Evolutionary conservation across 2,888 invertebrate species (phyloP).

Genomic region (Acronicta alni): DNA sequence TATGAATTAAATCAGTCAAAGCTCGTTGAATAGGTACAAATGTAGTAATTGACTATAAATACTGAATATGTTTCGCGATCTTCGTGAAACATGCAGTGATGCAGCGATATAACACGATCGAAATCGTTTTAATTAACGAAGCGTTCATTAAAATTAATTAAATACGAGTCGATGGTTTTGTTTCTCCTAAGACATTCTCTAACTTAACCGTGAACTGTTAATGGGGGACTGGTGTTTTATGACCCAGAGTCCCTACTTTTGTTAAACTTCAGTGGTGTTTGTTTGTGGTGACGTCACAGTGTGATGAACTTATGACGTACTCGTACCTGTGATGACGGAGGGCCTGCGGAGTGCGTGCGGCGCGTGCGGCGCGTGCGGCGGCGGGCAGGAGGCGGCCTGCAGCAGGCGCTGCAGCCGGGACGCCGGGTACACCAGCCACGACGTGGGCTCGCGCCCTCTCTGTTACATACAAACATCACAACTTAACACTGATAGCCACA

Average conservation of each 20-base stretch:
- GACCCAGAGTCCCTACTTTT: too few species aligned
- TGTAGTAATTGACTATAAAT: slow-evolving; percentile 22
- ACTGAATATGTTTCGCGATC: slow-evolving; percentile 5
- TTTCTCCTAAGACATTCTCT: neutral
- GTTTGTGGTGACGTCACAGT: neutral
- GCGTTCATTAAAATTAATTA: slow-evolving; percentile 7
- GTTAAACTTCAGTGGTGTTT: too few species aligned
- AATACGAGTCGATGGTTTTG: too few species aligned
- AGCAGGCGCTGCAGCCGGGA: slow-evolving; percentile 71
- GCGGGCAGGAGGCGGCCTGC: slow-evolving; percentile 60
- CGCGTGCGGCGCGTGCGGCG: slow-evolving; percentile 39
- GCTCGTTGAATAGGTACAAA: slow-evolving; percentile 12
- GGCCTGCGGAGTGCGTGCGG: slow-evolving; percentile 49
- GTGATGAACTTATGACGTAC: slow-evolving; percentile 24
- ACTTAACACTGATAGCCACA: neutral
- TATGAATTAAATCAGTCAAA: slow-evolving; percentile 16
- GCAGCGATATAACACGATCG: slow-evolving; percentile 6
- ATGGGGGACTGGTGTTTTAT: too few species aligned
- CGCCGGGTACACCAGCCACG: slow-evolving; percentile 76
- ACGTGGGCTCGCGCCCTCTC: slow-evolving; percentile 65
- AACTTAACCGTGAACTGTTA: too few species aligned
- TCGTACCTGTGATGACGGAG: slow-evolving; percentile 64
- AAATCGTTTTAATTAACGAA: slow-evolving; percentile 13
- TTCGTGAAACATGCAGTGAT: slow-evolving; percentile 6
- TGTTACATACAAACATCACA: slow-evolving; percentile 27